Conservation (phyloP, 2,113 vertebrate genomes). For the Gambusia holbrooki region DNA sequence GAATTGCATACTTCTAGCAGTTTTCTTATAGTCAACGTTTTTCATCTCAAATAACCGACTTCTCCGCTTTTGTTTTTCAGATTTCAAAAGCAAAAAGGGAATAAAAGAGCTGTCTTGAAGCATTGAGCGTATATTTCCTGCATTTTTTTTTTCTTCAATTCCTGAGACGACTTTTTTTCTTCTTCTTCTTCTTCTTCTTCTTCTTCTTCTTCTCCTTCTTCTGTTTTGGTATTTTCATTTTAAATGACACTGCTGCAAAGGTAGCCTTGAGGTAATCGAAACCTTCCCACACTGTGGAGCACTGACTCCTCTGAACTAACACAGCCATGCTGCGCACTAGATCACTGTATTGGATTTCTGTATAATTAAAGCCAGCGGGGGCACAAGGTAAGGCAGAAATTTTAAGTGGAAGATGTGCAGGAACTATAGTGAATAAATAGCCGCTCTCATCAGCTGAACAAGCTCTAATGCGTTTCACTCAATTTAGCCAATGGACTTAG, state of each 20-base stretch:
- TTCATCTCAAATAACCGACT: background rate
- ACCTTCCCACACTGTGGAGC: constrained; percentile 11
- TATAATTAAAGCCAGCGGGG: constrained; percentile 69
- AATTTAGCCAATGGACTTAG: constrained; percentile 73
- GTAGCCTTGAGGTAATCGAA: constrained; percentile 52
- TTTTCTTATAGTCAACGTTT: background rate
- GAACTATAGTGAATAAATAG: constrained; percentile 67
- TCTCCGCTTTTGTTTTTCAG: background rate
- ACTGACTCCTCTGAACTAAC: constrained; percentile 38
- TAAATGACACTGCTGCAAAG: constrained; percentile 24
- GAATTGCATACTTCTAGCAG: background rate
- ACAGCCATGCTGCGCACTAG: constrained; percentile 44
- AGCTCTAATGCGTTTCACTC: constrained; percentile 75
- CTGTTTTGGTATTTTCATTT: background rate
- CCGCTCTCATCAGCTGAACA: constrained; percentile 63
- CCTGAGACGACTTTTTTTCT: too few species aligned
- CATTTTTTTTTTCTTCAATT: background rate
- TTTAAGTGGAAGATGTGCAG: constrained; percentile 62
- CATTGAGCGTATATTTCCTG: constrained; percentile 23
- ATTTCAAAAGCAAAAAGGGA: background rate
- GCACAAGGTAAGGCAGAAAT: constrained; percentile 62
- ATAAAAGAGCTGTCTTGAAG: constrained; percentile 3
- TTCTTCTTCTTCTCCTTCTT: background rate
- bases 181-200: background rate
- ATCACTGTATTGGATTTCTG: constrained; percentile 73